Conservation (phyloP, 2,888 invertebrate genomes). For the Spatulosminthurus flaviceps region DNA sequence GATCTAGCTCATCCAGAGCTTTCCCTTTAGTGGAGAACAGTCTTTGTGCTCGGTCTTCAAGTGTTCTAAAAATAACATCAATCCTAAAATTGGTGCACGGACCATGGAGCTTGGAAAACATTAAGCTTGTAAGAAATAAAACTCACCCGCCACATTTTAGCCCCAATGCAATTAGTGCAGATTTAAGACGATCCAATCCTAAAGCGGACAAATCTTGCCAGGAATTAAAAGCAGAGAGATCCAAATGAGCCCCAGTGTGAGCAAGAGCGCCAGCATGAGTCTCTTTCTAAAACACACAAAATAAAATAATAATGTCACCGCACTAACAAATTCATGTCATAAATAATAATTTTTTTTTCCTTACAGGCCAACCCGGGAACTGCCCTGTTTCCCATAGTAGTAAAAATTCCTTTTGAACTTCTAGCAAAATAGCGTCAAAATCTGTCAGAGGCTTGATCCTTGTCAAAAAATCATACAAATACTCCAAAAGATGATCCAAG, state of each 20-base stretch:
- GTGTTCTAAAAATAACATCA: slow-evolving; percentile 71
- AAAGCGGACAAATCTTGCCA: slow-evolving; percentile 97
- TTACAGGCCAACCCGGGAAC: slow-evolving; percentile 93
- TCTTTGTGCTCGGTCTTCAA: slow-evolving; percentile 96
- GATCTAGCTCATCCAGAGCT: slow-evolving; percentile 85
- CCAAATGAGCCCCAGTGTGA: slow-evolving; percentile 94
- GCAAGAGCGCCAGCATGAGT: slow-evolving; percentile 87
- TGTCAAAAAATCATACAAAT: slow-evolving; percentile 82
- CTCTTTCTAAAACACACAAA: slow-evolving; percentile 76
- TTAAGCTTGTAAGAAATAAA: no score
- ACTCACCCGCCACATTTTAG: slow-evolving; percentile 93
- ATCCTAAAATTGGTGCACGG: no score
- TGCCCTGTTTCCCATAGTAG: slow-evolving; percentile 87
- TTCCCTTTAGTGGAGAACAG: slow-evolving; percentile 94
- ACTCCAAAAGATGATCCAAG: slow-evolving; percentile 82
- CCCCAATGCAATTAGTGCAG: slow-evolving; percentile 94
- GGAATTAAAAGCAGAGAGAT: slow-evolving; percentile 97
- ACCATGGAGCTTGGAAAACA: no score
- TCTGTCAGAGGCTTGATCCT: slow-evolving; percentile 88
- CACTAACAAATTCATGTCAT: no score
- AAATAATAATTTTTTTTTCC: slow-evolving; percentile 58
- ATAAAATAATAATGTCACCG: slow-evolving; percentile 35
- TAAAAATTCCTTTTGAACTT: slow-evolving; percentile 81
- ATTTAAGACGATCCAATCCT: slow-evolving; percentile 95
- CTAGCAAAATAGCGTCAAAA: slow-evolving; percentile 80